A percentile compares a stretch with the other conserved stretches of the same genome.
Conservation (phyloP, 2,797 vertebrate species). For the Cossypha heuglini region DNA sequence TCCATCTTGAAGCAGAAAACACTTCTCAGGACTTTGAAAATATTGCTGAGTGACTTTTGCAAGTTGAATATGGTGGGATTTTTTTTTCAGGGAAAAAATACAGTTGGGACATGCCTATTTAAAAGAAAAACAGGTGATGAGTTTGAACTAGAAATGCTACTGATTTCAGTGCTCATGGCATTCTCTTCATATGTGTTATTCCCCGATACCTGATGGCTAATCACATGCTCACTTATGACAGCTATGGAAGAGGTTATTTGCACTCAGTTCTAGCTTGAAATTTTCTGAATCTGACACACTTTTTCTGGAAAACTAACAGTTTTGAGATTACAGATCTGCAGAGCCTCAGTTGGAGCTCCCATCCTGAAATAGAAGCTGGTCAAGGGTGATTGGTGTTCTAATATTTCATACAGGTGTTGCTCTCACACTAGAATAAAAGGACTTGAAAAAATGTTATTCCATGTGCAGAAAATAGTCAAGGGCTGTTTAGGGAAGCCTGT, state of each 20-base stretch:
- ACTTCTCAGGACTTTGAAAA: background rate
- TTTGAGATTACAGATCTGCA: background rate
- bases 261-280: background rate
- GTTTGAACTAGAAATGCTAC: background rate
- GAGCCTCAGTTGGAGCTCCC: background rate
- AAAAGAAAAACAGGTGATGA: background rate
- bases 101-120: background rate
- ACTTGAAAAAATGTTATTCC: background rate
- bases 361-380: background rate
- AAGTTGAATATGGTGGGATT: background rate
- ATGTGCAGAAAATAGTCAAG: background rate
- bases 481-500: background rate
- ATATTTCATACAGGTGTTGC: background rate
- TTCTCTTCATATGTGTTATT: background rate
- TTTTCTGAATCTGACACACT: background rate
- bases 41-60: background rate
- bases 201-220: background rate
- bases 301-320: background rate
- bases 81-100: rapidly evolving
- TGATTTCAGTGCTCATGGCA: background rate
- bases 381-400: background rate
- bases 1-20: background rate
- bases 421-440: background rate
- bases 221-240: background rate
- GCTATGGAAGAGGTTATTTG: background rate